Conservation (phyloP, 2,888 invertebrate species). For the Eulithis prunata region DNA sequence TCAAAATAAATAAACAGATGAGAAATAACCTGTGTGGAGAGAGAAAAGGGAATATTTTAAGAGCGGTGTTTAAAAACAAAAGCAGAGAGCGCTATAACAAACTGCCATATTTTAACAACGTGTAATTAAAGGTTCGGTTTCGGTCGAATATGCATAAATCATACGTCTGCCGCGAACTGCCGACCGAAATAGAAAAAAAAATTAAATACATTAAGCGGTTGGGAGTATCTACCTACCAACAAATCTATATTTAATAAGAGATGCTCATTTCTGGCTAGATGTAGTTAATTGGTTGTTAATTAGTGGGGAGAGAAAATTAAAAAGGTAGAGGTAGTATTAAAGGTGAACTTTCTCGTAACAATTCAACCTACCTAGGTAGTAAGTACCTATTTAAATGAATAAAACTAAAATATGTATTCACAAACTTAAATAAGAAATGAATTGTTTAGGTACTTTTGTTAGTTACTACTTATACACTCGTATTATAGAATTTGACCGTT, state of each 20-base stretch:
- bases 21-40: conserved; percentile 54
- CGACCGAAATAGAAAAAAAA: conserved; percentile 84
- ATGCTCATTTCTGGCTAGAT: conserved; percentile 30
- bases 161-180: conserved; percentile 81
- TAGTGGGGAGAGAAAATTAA: conserved; percentile 29
- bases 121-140: conserved; percentile 84
- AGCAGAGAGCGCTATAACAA: conserved; percentile 81
- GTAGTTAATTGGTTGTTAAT: conserved; percentile 37
- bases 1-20: conserved; percentile 48
- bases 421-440: too few relatives aligned
- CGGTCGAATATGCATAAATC: conserved; percentile 84
- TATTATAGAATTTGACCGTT: too few relatives aligned
- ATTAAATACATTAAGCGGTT: conserved; percentile 80
- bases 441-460: too few relatives aligned
- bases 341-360: conserved; percentile 12
- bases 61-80: conserved; percentile 80
- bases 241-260: conserved; percentile 47
- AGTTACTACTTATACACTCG: too few relatives aligned
- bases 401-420: too few relatives aligned
- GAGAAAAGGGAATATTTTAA: conserved; percentile 67
- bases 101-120: conserved; percentile 85
- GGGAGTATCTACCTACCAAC: conserved; percentile 57
- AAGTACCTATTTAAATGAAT: neutral
- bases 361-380: neutral
- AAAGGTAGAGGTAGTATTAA: neutral